These are phyloP conservation scores for Ephestia elutella DNA, from an alignment of 1,140 invertebrate genomes.

Conservation along the genomic window DNA sequence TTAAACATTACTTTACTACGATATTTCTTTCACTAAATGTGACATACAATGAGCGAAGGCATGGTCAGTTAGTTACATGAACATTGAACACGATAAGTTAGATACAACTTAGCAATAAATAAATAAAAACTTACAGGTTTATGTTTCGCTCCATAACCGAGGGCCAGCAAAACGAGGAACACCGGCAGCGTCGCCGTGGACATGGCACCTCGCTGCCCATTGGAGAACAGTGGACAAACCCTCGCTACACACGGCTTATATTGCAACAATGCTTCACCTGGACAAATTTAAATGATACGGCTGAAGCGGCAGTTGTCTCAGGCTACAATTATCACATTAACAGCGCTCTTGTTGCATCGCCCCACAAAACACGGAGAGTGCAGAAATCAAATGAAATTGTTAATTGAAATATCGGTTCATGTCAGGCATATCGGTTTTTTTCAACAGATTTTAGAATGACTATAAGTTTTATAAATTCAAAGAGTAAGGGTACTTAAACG, in stretches of 20 bases:
- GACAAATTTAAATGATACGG: constrained; percentile 17
- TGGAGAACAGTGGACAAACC: constrained; percentile 12
- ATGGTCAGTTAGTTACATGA: too few relatives aligned
- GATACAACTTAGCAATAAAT: too few relatives aligned
- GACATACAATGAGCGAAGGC: too few relatives aligned
- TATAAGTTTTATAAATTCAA: too few relatives aligned
- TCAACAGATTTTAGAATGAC: too few relatives aligned
- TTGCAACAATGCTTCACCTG: not conserved
- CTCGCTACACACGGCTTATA: not conserved
- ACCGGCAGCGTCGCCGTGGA: constrained; percentile 35
- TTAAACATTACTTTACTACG: too few relatives aligned
- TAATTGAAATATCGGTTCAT: too few relatives aligned
- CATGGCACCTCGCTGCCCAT: constrained; percentile 38
- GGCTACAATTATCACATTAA: constrained; percentile 39
- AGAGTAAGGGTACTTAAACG: too few relatives aligned
- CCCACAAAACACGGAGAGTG: not conserved
- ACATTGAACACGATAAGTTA: too few relatives aligned
- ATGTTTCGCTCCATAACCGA: constrained; percentile 38
- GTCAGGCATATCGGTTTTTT: too few relatives aligned
- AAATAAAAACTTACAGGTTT: constrained; percentile 44
- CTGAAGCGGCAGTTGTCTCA: constrained; percentile 18
- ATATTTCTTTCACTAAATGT: too few relatives aligned
- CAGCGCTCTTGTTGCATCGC: constrained; percentile 10
- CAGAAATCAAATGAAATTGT: not conserved
- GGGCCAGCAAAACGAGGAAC: constrained; percentile 24